Percentiles rank a stretch among this genome's conserved stretches.
Conservation (phyloP, 2,113 vertebrate species). For the Manacus vitellinus region DNA sequence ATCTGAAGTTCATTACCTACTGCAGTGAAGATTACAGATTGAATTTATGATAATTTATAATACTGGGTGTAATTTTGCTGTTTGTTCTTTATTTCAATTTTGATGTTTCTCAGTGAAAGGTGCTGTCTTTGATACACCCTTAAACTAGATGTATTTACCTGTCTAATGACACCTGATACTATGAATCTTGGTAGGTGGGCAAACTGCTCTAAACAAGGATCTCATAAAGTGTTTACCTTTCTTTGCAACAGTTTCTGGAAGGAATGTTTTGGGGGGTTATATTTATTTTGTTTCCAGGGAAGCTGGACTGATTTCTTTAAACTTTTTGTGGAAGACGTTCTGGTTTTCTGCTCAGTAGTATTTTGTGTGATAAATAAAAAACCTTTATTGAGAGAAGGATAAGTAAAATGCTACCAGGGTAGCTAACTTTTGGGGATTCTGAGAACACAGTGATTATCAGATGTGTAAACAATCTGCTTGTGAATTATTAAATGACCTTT, state of each 20-base stretch:
- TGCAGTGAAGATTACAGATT: not conserved
- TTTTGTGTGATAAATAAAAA: not conserved
- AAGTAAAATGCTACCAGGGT: not conserved
- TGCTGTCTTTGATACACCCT: conserved; percentile 30
- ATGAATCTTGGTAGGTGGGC: not conserved
- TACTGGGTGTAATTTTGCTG: not conserved
- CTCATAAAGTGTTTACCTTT: not conserved
- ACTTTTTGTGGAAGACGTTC: not conserved
- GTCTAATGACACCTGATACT: not conserved
- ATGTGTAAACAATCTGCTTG: not conserved
- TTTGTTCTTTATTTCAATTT: not conserved
- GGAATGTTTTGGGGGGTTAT: not conserved
- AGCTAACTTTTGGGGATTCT: not conserved
- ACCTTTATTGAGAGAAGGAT: not conserved
- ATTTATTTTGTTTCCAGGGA: not conserved
- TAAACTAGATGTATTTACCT: not conserved
- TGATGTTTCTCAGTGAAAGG: conserved; percentile 4
- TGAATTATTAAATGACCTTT: conserved; percentile 11
- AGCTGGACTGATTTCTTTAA: not conserved
- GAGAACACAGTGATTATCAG: not conserved
- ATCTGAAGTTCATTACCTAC: not conserved
- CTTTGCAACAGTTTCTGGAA: not conserved
- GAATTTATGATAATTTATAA: conserved; percentile 14
- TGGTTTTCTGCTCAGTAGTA: not conserved
- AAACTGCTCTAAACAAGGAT: not conserved